These are phyloP conservation scores for Zophobas atratus DNA, from an alignment of 1,140 invertebrate species.

Conservation along the genomic window DNA sequence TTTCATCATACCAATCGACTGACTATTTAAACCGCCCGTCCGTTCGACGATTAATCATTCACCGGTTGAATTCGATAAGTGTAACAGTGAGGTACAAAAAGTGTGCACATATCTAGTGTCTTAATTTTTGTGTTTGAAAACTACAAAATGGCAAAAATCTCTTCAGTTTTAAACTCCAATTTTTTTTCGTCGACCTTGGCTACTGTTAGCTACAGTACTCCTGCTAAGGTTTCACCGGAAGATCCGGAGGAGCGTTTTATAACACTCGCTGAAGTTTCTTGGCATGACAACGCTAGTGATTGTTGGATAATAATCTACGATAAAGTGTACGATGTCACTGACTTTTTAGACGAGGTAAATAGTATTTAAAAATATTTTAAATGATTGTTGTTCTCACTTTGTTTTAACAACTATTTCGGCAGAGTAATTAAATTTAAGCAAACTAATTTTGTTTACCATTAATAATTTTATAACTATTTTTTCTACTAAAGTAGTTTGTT, in stretches of 20 bases:
- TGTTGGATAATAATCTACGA: slow-evolving; percentile 85
- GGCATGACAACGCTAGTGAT: slow-evolving; percentile 76
- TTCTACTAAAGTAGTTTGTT: too few relatives aligned
- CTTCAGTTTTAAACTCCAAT: slow-evolving; percentile 22
- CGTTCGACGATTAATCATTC: slow-evolving; percentile 32
- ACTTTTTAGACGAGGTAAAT: slow-evolving; percentile 77
- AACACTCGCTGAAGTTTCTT: slow-evolving; percentile 75
- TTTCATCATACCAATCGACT: slow-evolving; percentile 47
- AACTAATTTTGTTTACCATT: too few relatives aligned
- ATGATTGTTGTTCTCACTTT: too few relatives aligned
- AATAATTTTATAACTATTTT: too few relatives aligned
- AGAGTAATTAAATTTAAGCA: too few relatives aligned
- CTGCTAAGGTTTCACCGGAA: background rate
- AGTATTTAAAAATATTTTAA: too few relatives aligned
- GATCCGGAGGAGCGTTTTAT: slow-evolving; percentile 66
- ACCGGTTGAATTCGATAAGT: slow-evolving; percentile 11
- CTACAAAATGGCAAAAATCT: slow-evolving; percentile 22
- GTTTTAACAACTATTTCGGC: too few relatives aligned
- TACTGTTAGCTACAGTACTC: background rate
- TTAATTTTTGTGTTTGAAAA: slow-evolving; percentile 6
- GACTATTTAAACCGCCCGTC: slow-evolving; percentile 42
- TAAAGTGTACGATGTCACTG: slow-evolving; percentile 82
- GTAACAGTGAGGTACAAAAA: slow-evolving; percentile 8
- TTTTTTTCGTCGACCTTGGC: slow-evolving; percentile 32
- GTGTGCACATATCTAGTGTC: background rate